These are phyloP conservation scores for Synodontis membranacea DNA, from an alignment of 2,113 vertebrate species.

Conservation along the genomic window DNA sequence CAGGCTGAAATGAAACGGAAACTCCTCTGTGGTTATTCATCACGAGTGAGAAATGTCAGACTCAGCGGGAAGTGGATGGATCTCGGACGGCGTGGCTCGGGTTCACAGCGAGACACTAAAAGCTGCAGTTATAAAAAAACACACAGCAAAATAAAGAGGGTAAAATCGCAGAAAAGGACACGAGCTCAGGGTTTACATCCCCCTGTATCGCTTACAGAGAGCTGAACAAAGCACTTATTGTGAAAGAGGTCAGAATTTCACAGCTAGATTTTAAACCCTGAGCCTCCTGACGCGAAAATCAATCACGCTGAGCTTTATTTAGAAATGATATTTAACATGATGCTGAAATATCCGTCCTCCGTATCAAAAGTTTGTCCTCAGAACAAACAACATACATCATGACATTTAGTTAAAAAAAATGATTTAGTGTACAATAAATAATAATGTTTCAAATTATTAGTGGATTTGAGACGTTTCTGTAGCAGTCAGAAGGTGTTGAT, in stretches of 20 bases:
- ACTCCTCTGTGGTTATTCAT: conserved; percentile 60
- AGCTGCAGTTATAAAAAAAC: neutral
- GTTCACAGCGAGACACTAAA: conserved; percentile 50
- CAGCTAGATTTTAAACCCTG: conserved; percentile 62
- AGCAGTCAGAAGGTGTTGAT: neutral
- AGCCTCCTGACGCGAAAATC: conserved; percentile 62
- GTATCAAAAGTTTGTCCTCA: neutral
- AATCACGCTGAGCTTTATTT: conserved; percentile 64
- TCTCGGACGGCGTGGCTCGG: conserved; percentile 65
- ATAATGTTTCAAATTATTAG: too few species aligned
- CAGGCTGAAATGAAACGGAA: neutral
- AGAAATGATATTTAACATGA: conserved; percentile 49
- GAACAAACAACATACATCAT: too few species aligned
- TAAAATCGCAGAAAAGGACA: neutral
- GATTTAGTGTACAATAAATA: too few species aligned
- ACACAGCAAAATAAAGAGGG: neutral
- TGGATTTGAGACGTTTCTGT: neutral
- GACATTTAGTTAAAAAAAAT: too few species aligned
- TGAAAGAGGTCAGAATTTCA: conserved; percentile 52
- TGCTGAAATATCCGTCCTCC: conserved; percentile 37
- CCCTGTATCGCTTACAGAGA: neutral
- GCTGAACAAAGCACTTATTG: neutral
- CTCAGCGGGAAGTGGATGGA: conserved; percentile 70
- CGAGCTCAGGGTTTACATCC: neutral
- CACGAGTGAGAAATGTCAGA: conserved; percentile 63